Conservation (phyloP, 2,113 vertebrate genomes). For the Aspidoscelis tigris region DNA sequence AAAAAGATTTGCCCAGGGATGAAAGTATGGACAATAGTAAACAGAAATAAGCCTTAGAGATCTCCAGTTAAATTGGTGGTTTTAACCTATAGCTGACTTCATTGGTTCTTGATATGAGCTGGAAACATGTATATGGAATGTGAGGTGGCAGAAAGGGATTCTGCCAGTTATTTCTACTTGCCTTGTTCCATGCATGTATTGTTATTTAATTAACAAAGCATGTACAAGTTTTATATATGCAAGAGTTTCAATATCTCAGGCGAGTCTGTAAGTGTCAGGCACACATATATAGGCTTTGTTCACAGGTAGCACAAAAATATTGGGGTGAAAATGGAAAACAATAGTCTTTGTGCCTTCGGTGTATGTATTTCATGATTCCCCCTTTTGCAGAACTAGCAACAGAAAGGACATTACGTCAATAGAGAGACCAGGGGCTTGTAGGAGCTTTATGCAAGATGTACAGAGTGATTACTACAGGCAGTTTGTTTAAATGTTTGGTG, state of each 20-base stretch:
- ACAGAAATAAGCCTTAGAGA: not conserved
- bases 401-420: too few species aligned
- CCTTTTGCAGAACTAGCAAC: too few species aligned
- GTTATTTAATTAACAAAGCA: not conserved
- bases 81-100: not conserved
- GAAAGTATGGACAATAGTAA: not conserved
- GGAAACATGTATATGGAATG: too few species aligned
- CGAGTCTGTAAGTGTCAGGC: too few species aligned
- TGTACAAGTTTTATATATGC: not conserved
- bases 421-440: too few species aligned
- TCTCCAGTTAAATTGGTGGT: not conserved
- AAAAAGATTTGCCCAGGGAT: slow-evolving; percentile 14
- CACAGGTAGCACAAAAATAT: not conserved
- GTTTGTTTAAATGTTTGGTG: not conserved
- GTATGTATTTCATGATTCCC: not conserved
- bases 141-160: not conserved
- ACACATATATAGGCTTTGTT: not conserved
- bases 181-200: not conserved
- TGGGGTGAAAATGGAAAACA: not conserved
- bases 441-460: too few species aligned
- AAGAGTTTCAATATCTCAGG: not conserved
- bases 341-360: too few species aligned
- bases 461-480: not conserved
- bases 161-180: too few species aligned
- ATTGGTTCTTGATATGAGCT: not conserved